phyloP scores from a whole-genome alignment of 1,140 invertebrate species.

The Leptinotarsa texana region DNA sequence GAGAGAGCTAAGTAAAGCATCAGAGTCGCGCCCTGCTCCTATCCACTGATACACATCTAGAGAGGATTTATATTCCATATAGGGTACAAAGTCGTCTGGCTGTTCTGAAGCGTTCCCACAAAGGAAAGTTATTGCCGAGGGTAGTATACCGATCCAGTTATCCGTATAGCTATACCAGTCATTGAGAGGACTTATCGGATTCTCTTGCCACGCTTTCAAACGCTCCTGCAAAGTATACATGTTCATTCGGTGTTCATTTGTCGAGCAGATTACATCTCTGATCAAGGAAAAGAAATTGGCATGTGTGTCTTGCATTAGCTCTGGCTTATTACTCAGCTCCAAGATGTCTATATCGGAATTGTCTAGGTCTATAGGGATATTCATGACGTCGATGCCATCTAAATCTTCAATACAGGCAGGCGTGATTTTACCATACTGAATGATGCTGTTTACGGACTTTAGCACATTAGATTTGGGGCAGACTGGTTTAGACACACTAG shows the following conservation, averaged over 20 bases:
- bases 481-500: conserved; percentile 18
- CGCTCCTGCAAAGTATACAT: conserved; percentile 74
- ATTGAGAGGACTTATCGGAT: conserved; percentile 79
- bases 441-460: conserved; percentile 29
- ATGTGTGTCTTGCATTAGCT: conserved; percentile 74
- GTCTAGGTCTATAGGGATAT: conserved; percentile 66
- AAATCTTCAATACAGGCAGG: conserved; percentile 60
- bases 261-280: conserved; percentile 79
- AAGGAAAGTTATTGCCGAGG: conserved; percentile 83
- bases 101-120: conserved; percentile 82
- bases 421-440: conserved; percentile 50
- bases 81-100: conserved; percentile 90
- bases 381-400: conserved; percentile 69
- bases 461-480: conserved; percentile 22
- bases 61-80: conserved; percentile 83
- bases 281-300: conserved; percentile 81
- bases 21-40: conserved; percentile 89
- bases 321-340: conserved; percentile 54
- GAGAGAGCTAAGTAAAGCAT: conserved; percentile 74
- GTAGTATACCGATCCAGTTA: conserved; percentile 79
- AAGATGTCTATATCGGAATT: conserved; percentile 64
- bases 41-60: conserved; percentile 89
- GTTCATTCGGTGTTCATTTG: conserved; percentile 79
- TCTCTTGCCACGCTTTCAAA: conserved; percentile 78
- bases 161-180: conserved; percentile 72